Evolutionary conservation across 2,113 vertebrate species (phyloP).

Genomic region (Oceanodroma tethys): DNA sequence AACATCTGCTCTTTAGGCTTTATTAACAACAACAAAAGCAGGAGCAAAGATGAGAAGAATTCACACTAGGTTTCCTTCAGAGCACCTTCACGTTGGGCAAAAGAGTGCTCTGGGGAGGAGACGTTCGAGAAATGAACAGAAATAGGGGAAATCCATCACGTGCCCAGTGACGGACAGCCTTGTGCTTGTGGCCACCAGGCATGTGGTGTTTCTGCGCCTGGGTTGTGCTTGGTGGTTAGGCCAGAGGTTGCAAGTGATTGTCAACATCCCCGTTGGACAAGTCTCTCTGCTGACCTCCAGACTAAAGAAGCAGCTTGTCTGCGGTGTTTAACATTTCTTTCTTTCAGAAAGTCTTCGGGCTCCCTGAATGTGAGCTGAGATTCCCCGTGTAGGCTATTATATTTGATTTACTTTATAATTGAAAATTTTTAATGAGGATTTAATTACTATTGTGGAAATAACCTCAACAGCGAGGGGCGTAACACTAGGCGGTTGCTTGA

Average conservation of each 20-base stretch:
- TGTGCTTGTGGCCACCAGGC: not conserved
- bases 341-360: not conserved
- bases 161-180: not conserved
- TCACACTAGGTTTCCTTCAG: not conserved
- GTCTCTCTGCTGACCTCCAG: not conserved
- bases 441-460: slow-evolving; percentile 3
- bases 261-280: not conserved
- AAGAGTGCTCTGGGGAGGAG: not conserved
- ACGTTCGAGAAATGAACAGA: not conserved
- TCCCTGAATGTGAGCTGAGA: not conserved
- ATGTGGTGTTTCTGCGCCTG: not conserved
- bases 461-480: fast-evolving
- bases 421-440: not conserved
- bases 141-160: not conserved
- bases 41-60: not conserved
- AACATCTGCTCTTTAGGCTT: not conserved
- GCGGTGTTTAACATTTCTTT: not conserved
- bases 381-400: not conserved
- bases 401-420: not conserved
- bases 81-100: not conserved
- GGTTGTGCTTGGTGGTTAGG: not conserved
- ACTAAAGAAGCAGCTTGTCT: not conserved
- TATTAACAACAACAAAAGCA: not conserved
- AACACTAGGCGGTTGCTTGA: not conserved
- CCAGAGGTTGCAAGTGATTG: not conserved